Percentiles rank a stretch among this genome's conserved stretches.
These are phyloP conservation scores for Oreochromis niloticus DNA, from an alignment of 2,113 vertebrate species.

Conservation along the genomic window DNA sequence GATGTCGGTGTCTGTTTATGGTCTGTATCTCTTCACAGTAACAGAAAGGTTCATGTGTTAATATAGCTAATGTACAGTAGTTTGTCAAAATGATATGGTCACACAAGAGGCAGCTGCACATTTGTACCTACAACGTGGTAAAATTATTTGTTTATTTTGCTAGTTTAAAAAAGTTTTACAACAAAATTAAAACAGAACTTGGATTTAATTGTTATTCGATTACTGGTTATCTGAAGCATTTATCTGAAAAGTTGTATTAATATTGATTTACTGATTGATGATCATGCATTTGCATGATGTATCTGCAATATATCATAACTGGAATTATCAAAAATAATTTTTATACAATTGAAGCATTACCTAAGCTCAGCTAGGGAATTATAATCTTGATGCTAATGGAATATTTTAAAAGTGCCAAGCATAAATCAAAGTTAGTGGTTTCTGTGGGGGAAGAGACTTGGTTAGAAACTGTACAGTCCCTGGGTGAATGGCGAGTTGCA, in stretches of 20 bases:
- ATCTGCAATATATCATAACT: not conserved
- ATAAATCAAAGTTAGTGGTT: constrained; percentile 14
- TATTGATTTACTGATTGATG: not conserved
- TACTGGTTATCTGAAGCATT: not conserved
- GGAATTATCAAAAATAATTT: not conserved
- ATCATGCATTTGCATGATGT: not conserved
- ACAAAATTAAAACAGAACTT: not conserved
- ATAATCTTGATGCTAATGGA: not conserved
- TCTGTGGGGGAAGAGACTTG: not conserved
- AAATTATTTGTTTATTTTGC: not conserved
- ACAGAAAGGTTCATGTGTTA: constrained; percentile 1
- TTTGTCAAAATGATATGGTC: not conserved
- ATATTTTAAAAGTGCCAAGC: not conserved
- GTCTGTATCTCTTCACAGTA: not conserved
- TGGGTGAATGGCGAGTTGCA: not conserved
- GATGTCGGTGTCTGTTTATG: constrained; percentile 25
- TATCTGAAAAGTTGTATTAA: not conserved
- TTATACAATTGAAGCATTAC: not conserved
- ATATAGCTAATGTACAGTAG: not conserved
- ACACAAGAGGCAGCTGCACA: not conserved
- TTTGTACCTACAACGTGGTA: not conserved
- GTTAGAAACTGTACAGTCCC: not conserved
- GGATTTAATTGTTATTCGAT: not conserved
- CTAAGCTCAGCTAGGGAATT: not conserved
- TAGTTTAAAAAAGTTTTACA: not conserved